Evolutionary conservation across 2,113 vertebrate species (phyloP), one percentile per base, ranked within the genome.

Genomic region (Zosterops pallidus): DNA sequence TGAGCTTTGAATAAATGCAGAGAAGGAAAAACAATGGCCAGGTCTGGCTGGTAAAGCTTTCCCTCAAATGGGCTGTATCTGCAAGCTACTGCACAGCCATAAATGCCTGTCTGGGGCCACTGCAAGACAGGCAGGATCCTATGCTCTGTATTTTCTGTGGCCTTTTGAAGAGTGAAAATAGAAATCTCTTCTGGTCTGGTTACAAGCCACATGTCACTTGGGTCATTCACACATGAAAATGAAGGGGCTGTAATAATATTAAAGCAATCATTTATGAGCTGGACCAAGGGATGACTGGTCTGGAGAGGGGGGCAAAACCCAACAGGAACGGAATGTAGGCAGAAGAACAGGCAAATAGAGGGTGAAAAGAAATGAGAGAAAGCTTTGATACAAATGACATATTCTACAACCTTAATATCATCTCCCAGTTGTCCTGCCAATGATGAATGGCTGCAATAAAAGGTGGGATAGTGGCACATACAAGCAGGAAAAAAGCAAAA

Each of bases 401-500:
- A 86, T 92, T 94, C 97, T 82, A 77, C 92, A 90, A 90, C 83
- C 86, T 95, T 94, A 71, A 89, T 94, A 96, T 94, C 62, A 97
- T 97, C 81, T 83, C 71, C 80, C 62, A 94, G 83, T 63, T 93
- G 55, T 92, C 96, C 95, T 94, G 86, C 64, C 3, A 20, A 68
- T 96, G 95, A 97, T 89, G 74, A 95, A 96, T 92, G 65, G 49
- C 74, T 87, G 92, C 85, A 96, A 98, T 96, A 96, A 97, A 95
- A 94, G 63, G 59, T 52, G 56, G 77, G 74, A 89, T 2, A 89
- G 83, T 65, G 41, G 72, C 75, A 67, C 86, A 68, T 82, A 92
- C 39, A 95, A 96, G 85, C 41, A 81, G 84, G 68, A 92, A 70
- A 95, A 85, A 97, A 91, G 85, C 77, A 86, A 91, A 96, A 94